phyloP scores from a whole-genome alignment of 2,888 invertebrate species.

The Oscheius onirici region DNA sequence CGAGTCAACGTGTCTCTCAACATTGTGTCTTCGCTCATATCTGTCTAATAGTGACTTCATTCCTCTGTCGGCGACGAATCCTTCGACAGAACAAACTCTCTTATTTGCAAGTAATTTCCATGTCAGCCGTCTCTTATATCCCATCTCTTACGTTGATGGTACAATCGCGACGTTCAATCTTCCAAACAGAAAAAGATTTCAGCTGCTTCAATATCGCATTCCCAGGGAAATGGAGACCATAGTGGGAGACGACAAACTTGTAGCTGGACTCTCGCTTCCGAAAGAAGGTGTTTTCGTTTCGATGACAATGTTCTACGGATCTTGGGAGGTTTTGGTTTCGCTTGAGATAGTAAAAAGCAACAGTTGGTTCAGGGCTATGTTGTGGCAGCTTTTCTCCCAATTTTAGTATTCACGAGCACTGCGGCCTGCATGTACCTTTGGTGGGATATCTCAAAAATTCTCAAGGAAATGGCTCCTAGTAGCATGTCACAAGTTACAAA shows the following conservation, averaged over 20 bases:
- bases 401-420: background rate
- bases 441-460: background rate
- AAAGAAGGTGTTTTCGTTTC: background rate
- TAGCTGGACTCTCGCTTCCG: background rate
- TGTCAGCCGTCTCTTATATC: background rate
- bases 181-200: background rate
- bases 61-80: background rate
- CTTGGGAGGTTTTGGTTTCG: background rate
- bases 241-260: background rate
- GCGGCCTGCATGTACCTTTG: background rate
- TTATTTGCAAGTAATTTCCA: background rate
- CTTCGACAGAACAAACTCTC: background rate
- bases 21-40: background rate
- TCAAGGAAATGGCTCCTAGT: background rate
- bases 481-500: background rate
- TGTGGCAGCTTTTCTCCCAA: background rate
- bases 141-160: conserved; percentile 5
- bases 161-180: background rate
- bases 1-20: background rate
- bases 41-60: conserved; percentile 6
- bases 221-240: background rate
- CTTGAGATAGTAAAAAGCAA: background rate
- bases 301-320: background rate
- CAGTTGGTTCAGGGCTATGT: background rate
- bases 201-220: conserved; percentile 7